Base-by-base conservation (phyloP, 2,888 invertebrate species). In the Cheilosia vernalis region DNA sequence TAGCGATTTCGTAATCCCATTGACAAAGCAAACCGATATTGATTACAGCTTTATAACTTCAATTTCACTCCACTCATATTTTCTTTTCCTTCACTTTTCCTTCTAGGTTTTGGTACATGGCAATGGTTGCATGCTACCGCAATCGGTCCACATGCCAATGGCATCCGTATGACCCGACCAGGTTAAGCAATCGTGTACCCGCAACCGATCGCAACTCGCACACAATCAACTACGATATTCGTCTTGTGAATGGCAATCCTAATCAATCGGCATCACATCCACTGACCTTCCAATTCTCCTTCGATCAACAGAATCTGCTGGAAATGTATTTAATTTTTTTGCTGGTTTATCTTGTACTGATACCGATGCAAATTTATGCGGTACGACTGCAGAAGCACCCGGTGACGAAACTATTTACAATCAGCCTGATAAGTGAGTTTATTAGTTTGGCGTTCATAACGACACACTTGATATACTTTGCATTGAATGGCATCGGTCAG, bases 201-300 rank as follows among this genome's bases (percentile, higher is more conserved):
- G 44, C 51, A 6, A 72, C 76, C 15, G 66, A 72, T 69, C 79
- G 90, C 19, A 92, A 94, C 66, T 24, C 78, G 19, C 87, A 89
- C 0, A 92, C 85, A 40, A 89, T 97, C 15, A 93, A 95, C 66
- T 99, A 98, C 92, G 97, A 99, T 91, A 96, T 99, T 88, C 98
- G 98, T 96, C 94, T 99, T 60, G 98, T 99, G 7, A 99, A 99
- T 92, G 98, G 99, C 30, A 97, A 97, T 92, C 99, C 99, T 0
- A 97, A 97, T 90, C 94, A 95, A 88, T 96, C 97, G 79, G 89
- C 89, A 0, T 96, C 96, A 89, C 98, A 97, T 91, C 96, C 97
- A 76, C 94, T 99, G 89, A 95, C 97, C 76, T 98, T 98, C 93
- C 98, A 99, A 91, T 99, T 99, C 92, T 98, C 98, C 0, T 99